Evolutionary conservation across 2,797 vertebrate genomes (phyloP).

Genomic region (Trachops cirrhosus): DNA sequence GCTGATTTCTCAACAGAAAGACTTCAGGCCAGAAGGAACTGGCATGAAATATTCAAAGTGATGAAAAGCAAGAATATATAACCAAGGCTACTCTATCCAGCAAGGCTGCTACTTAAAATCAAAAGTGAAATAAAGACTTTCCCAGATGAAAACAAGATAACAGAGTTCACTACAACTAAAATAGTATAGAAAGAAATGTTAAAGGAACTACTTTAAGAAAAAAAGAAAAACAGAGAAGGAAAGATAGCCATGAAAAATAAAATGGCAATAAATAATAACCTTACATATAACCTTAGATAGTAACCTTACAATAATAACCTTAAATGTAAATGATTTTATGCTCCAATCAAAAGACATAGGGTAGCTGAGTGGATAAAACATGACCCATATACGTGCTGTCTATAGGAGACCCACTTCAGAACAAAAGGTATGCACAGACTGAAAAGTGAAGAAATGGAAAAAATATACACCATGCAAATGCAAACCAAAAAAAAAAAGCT

Average conservation of each 20-base stretch:
- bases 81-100: background rate
- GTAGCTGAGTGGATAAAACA: background rate
- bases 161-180: background rate
- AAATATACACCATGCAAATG: too few species aligned
- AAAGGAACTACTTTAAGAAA: background rate
- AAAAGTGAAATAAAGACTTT: background rate
- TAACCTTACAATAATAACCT: background rate
- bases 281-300: too few species aligned
- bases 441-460: too few species aligned
- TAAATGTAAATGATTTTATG: background rate
- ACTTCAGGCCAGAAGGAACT: background rate
- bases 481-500: too few species aligned
- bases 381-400: background rate
- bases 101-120: background rate
- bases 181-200: background rate
- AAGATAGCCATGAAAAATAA: background rate
- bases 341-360: background rate
- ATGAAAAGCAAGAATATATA: background rate
- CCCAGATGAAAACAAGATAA: background rate
- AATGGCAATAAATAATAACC: background rate
- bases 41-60: background rate
- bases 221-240: background rate
- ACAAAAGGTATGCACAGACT: too few species aligned
- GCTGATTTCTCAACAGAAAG: too few species aligned
- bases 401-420: background rate